Conservation (phyloP, 2,113 vertebrate genomes). For the Catharus fuscescens region DNA sequence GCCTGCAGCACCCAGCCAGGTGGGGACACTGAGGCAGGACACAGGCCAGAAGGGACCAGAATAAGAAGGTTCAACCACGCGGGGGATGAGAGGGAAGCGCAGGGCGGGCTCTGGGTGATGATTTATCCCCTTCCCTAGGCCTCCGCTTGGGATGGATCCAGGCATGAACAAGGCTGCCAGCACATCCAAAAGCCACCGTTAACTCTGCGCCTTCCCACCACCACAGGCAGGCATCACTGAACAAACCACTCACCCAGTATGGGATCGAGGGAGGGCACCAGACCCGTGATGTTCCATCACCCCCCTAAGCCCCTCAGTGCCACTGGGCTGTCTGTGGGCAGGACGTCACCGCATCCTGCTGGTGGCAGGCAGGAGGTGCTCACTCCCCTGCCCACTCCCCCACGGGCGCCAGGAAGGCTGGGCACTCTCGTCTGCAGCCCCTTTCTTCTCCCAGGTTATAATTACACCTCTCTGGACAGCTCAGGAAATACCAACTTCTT, state of each 20-base stretch:
- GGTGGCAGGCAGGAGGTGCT: background rate
- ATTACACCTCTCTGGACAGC: constrained; percentile 47
- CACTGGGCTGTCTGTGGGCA: background rate
- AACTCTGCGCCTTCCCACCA: constrained; percentile 11
- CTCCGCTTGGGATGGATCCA: constrained; percentile 41
- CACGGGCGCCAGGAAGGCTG: constrained; percentile 13
- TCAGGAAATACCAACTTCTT: constrained; percentile 59
- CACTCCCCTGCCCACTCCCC: background rate
- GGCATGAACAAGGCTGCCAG: constrained; percentile 45
- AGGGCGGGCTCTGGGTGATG: background rate
- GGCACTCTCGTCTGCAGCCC: constrained; percentile 15
- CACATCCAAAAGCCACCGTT: constrained; percentile 8
- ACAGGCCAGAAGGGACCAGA: background rate
- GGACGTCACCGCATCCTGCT: background rate
- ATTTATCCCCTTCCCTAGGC: constrained; percentile 62
- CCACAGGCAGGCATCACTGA: fast-evolving
- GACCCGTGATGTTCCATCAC: background rate
- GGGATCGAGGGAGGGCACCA: too few species aligned
- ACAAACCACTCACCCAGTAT: background rate
- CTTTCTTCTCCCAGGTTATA: constrained; percentile 58
- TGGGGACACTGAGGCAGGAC: constrained; percentile 10
- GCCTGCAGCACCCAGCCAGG: background rate
- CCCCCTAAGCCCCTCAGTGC: too few species aligned
- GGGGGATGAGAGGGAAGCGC: background rate
- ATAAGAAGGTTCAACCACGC: background rate